Evolutionary conservation across 2,888 invertebrate species (phyloP), one percentile per base, ranked within the genome.

Genomic region (Heliconius ismenius): DNA sequence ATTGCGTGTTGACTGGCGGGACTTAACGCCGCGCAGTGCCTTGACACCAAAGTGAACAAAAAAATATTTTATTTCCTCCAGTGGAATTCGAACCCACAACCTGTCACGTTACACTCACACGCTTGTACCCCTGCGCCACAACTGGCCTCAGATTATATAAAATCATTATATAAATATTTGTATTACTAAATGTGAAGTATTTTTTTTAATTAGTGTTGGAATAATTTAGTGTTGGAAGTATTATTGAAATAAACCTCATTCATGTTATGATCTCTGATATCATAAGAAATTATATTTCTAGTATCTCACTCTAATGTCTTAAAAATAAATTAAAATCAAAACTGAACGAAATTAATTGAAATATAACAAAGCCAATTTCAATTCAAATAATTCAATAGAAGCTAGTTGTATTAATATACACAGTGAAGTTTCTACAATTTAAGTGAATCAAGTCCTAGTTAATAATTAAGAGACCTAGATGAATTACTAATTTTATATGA

Each of bases 361-460:
- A 39, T 65, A 39, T 65, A 65, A 65, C 64, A 65, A 65, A 39
- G 65, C n/a, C 4, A 36, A 65, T n/a, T 65, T 39, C 36, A 65
- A 24, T 24, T 39, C 21, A 36, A 36, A 6, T 9, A 39, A 39
- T 36, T 24, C 36, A 39, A 65, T 39, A 65, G 36, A 24, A 65
- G 4, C 11, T 65, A 65, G n/a, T 36, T 65, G 24, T 65, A 39
- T 39, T 65, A 65, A 65, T 39, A 13, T 65, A 65, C 39, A 11
- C n/a, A 65, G 1, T 39, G 65, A 24, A 65, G 39, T 39, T 64
- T 21, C 7, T 32, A 21, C 32, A 64, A 32, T 64, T 39, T 7
- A 10, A 28, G n/a, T 39, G 36, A 65, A 65, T 15, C 13, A 39
- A 65, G 65, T n/a, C 11, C 15, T n/a, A 24, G 0, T 65, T 39